Evolutionary conservation across 1,140 invertebrate genomes (phyloP), one percentile per base, ranked within the genome.

Genomic region (Eumeta japonica): DNA sequence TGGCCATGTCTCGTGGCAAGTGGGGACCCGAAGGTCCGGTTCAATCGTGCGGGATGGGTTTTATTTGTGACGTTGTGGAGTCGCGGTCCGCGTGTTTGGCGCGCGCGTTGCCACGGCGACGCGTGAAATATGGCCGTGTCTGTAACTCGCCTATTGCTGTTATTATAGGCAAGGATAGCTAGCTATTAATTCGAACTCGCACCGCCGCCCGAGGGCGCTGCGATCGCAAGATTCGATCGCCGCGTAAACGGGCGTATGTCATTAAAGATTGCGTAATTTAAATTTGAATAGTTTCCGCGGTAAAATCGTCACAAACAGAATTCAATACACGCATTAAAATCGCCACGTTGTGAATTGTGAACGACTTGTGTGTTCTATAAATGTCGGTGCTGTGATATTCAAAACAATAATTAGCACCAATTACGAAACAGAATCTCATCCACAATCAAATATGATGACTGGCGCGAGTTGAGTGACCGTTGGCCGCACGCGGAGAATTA

Each of bases 391-490:
- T n/a, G n/a, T n/a, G n/a, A n/a, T n/a, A n/a, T 48, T 58, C 50
- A 56, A 67, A 64, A 67, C 55, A 65, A 61, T 68, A 58, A 62
- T 63, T 65, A 66, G 55, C 55, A 61, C 47, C 59, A 63, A 67
- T 67, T 68, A 66, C 55, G 41, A 55, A 40, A 64, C 50, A 50
- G 55, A 62, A 55, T 53, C 49, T 55, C n/a, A 24, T 44, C 40
- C 66, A 56, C 68, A 39, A 70, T 72, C 63, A 67, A 67, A 67
- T 59, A 52, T 43, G 49, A 72, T 72, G 67, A 72, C 64, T 55
- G 46, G 53, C 58, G 55, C 16, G 46, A 48, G 28, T 51, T 41
- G 48, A 53, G 47, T 62, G 58, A 48, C 61, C 55, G 52, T 60
- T 64, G 58, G 49, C 61, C 55, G 52, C 62, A 68, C 62, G 56